Evolutionary conservation across 2,797 vertebrate species (phyloP), one percentile per base, ranked within the genome.

Genomic region (Gadopsis marmoratus): DNA sequence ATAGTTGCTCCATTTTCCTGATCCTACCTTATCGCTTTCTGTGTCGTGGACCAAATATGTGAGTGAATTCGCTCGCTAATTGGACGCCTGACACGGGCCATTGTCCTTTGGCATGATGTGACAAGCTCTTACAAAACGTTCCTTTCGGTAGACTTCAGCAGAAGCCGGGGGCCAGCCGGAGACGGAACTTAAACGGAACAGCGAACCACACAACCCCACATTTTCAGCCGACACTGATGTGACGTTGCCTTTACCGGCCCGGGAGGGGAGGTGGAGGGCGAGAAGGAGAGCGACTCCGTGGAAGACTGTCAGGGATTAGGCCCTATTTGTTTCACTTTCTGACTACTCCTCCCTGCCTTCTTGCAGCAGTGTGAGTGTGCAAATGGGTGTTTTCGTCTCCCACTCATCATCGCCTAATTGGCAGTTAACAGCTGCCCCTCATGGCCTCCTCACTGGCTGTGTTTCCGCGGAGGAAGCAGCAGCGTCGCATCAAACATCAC

Each of bases 351-450:
- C 66, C 76, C 71, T 37, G 64, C 60, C 75, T 65, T 63, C 79
- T 82, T 61, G 50, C 62, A 71, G 74, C 50, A 72, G 62, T 37
- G 68, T 62, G 33, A 47, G 85, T 56, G 84, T 73, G 83, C 82
- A 88, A 89, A 90, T 82, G 82, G 78, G 68, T 80, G 64, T 85
- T 88, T 89, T 88, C 72, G 56, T 86, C 88, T 86, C 86, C 89
- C 79, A 81, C 88, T 92, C 88, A 84, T 80, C 69, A 82, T 66
- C 19, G 39, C 84, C 89, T 93, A 93, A 94, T 94, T 95, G 91
- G 89, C 93, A 86, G 91, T 93, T 91, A 93, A 90, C 92, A 90
- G 87, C 86, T 86, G 90, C 85, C 91, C 91, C 91, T 92, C 83
- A 71, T 78, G 89, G 90, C 88, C 78, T 87, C 77, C 86, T 86